Percentiles rank a stretch among this genome's conserved stretches.
Evolutionary conservation across 1,140 invertebrate species (phyloP).

Genomic region (Tetragonula clypearis): DNA sequence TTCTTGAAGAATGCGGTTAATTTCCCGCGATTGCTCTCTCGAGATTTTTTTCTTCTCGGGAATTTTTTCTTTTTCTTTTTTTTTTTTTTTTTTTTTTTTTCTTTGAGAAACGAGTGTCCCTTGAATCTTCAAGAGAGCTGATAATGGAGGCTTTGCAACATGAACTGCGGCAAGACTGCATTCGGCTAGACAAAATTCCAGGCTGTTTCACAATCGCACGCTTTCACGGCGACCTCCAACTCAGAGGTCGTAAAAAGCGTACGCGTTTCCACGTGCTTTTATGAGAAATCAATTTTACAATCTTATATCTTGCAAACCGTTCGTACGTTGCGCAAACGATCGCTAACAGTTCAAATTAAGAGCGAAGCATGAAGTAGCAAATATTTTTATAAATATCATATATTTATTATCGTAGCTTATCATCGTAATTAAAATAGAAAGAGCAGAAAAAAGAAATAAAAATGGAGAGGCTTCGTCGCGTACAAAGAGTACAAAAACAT

Average conservation of each 20-base stretch:
- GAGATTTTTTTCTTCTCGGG: too few species aligned
- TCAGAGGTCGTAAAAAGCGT: neutral
- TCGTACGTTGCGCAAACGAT: too few species aligned
- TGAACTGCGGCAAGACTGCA: neutral
- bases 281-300: constrained; percentile 8
- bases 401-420: too few species aligned
- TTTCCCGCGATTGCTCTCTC: neutral
- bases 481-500: too few species aligned
- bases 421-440: too few species aligned
- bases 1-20: neutral
- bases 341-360: too few species aligned
- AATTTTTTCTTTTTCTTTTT: too few species aligned
- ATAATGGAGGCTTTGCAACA: neutral
- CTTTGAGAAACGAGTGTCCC: neutral
- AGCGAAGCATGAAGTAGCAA: too few species aligned
- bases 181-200: neutral
- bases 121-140: neutral
- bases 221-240: neutral
- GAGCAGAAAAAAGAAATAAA: neutral
- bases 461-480: neutral
- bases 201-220: neutral
- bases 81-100: too few species aligned
- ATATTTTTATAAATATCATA: too few species aligned
- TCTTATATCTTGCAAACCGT: too few species aligned
- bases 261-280: neutral